phyloP scores from a whole-genome alignment of 2,888 invertebrate species.

The Scaptomyza reducta region DNA sequence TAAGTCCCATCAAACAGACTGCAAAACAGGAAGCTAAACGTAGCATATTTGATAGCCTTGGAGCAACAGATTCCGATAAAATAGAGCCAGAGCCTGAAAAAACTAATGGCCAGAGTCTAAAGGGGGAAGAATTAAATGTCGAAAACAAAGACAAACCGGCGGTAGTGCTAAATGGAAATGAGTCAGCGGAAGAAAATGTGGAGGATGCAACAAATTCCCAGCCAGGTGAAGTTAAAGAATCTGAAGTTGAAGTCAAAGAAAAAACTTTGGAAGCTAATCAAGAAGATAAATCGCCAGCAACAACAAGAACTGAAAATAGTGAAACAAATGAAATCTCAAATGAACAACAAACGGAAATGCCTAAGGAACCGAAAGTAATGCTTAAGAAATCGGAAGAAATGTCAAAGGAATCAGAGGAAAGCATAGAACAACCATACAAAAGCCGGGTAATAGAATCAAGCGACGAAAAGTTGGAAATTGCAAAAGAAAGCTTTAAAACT shows the following conservation, averaged over 20 bases:
- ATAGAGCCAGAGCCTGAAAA: conserved; percentile 47
- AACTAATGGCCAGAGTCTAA: conserved; percentile 63
- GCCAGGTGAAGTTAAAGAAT: conserved; percentile 7
- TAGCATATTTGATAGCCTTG: conserved; percentile 65
- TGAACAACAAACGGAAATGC: conserved; percentile 22
- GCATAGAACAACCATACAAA: conserved; percentile 13
- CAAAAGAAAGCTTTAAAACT: conserved; percentile 4
- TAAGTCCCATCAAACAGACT: conserved; percentile 81
- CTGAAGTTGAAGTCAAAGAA: background rate
- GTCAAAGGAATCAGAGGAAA: conserved; percentile 3
- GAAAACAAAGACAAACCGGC: conserved; percentile 7
- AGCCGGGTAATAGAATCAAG: conserved; percentile 36
- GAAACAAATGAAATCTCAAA: conserved; percentile 42
- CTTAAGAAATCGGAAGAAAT: background rate
- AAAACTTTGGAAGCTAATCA: background rate
- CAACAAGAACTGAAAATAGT: conserved; percentile 4
- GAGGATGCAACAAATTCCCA: background rate
- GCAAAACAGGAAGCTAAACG: conserved; percentile 63
- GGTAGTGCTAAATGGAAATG: conserved; percentile 27
- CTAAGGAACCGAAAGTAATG: background rate
- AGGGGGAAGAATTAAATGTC: conserved; percentile 1
- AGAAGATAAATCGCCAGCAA: background rate
- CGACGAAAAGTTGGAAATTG: conserved; percentile 15
- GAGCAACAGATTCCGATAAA: conserved; percentile 6
- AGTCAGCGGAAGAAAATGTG: conserved; percentile 7